A percentile compares a stretch with the other conserved stretches of the same genome.
phyloP scores from a whole-genome alignment of 2,797 vertebrate species.

The Buphagus erythrorhynchus region DNA sequence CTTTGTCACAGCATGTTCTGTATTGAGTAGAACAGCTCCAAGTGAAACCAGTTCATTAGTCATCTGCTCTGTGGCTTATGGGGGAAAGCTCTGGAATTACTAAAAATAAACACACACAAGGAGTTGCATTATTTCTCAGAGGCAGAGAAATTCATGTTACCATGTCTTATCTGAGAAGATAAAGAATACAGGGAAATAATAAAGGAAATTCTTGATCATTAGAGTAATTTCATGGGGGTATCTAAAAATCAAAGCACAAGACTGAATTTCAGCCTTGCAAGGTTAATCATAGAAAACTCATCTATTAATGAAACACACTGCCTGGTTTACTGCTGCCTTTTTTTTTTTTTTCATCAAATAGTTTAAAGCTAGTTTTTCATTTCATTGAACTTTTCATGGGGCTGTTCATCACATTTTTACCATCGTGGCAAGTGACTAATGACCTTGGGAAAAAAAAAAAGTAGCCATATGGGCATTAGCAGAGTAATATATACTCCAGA shows the following conservation, averaged over 20 bases:
- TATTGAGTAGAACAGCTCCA: background rate
- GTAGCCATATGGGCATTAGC: conserved; percentile 29
- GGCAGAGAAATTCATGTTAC: background rate
- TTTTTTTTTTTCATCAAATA: background rate
- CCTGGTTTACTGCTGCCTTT: background rate
- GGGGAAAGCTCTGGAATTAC: background rate
- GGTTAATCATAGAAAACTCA: background rate
- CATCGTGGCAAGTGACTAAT: conserved; percentile 51
- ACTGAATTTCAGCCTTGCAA: background rate
- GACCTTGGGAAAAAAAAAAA: conserved; percentile 31
- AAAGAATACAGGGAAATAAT: background rate
- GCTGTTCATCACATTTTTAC: conserved; percentile 53
- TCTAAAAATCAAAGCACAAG: background rate
- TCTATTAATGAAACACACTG: background rate
- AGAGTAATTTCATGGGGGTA: background rate
- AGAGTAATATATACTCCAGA: conserved; percentile 42
- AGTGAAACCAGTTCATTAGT: background rate
- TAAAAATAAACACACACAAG: background rate
- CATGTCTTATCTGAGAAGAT: background rate
- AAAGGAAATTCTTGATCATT: background rate
- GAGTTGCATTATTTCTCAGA: background rate
- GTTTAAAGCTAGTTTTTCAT: conserved; percentile 60
- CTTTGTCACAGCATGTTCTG: background rate
- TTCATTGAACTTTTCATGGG: conserved; percentile 49
- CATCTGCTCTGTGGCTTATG: background rate